Conservation (phyloP, 30 jellyfish, hydroid and myxozoan species). For the Cassiopea andromeda region DNA sequence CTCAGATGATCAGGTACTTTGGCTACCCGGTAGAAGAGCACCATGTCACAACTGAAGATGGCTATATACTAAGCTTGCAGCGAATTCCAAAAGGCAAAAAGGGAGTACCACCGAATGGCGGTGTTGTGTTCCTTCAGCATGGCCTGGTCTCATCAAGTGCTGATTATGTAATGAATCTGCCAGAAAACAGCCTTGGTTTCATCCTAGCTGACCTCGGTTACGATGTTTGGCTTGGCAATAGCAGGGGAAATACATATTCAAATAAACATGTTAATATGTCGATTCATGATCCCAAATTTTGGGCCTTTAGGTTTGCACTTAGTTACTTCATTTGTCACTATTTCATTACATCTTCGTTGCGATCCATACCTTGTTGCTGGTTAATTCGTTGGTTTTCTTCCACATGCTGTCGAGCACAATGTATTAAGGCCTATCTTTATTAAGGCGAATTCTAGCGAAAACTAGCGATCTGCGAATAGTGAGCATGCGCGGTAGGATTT, state of each 20-base stretch:
- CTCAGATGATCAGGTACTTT: constrained; percentile 78
- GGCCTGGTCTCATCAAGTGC: constrained; percentile 91
- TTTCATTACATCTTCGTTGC: neutral
- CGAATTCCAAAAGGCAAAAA: constrained; percentile 90
- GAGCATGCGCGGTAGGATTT: too few species aligned
- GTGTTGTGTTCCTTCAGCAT: constrained; percentile 84
- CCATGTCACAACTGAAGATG: constrained; percentile 83
- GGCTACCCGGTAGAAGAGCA: constrained; percentile 93
- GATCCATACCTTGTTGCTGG: too few species aligned
- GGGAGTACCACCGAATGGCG: constrained; percentile 71
- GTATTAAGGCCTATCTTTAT: too few species aligned
- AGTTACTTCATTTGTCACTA: too few species aligned
- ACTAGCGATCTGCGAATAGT: too few species aligned
- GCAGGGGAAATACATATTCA: constrained; percentile 95
- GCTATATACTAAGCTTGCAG: constrained; percentile 88
- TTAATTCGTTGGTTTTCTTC: too few species aligned
- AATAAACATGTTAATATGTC: constrained; percentile 72
- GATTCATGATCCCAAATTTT: constrained; percentile 68
- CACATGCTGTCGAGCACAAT: too few species aligned
- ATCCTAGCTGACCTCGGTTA: constrained; percentile 92
- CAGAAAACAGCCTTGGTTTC: constrained; percentile 88
- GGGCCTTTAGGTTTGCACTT: constrained; percentile 83
- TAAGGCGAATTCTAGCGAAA: too few species aligned
- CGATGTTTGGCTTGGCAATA: constrained; percentile 97
- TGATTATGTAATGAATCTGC: constrained; percentile 83